A percentile compares a stretch with the other conserved stretches of the same genome.
Evolutionary conservation across 1,140 invertebrate species (phyloP).

Genomic region (Drosophila neocordata): DNA sequence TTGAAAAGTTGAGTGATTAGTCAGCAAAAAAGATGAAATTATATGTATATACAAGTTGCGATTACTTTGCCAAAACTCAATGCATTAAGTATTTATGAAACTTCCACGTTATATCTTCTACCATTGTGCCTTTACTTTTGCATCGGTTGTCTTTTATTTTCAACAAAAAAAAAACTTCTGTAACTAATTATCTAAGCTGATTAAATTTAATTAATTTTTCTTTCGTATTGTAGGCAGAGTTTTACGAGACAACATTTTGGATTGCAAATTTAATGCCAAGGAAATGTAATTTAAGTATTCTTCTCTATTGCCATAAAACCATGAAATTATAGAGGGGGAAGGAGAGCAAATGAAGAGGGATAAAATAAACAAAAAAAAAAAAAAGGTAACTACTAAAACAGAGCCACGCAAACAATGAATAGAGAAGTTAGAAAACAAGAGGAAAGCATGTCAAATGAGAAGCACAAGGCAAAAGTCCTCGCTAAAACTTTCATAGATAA

Average conservation of each 20-base stretch:
- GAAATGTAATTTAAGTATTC: constrained; percentile 13
- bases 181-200: constrained; percentile 20
- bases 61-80: constrained; percentile 1
- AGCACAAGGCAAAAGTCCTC: not conserved
- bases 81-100: constrained; percentile 12
- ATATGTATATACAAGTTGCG: not conserved
- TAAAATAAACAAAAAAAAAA: not conserved
- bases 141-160: not conserved
- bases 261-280: constrained; percentile 20
- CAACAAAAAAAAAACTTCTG: not conserved
- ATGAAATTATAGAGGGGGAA: too few species aligned
- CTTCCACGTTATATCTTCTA: not conserved
- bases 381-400: constrained; percentile 6
- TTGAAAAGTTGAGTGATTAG: not conserved
- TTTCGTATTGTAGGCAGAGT: not conserved
- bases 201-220: constrained; percentile 18
- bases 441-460: not conserved
- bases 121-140: not conserved
- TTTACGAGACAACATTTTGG: constrained; percentile 9
- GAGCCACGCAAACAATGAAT: not conserved
- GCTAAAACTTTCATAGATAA: constrained; percentile 13
- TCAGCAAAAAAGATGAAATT: not conserved
- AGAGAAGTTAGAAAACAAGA: not conserved
- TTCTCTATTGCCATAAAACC: not conserved
- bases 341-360: too few species aligned